These are phyloP conservation scores for Rhyacophila brunnea DNA, from an alignment of 1,140 invertebrate genomes.

Conservation along the genomic window DNA sequence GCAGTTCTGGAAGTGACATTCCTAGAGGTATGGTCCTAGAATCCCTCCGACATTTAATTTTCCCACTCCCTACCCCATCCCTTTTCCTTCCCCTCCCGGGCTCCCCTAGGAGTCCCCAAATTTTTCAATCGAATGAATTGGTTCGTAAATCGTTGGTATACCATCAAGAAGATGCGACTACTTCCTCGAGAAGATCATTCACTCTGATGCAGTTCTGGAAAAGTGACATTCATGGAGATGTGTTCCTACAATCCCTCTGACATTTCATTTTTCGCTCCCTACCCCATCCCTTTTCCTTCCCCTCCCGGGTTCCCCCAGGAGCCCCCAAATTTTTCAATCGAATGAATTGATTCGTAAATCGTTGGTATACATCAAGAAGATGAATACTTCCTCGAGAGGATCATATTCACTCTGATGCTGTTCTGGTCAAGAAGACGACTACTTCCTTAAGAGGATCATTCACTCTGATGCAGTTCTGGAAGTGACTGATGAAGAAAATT, in stretches of 20 bases:
- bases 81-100: constrained; percentile 22
- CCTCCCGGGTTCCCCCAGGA: constrained; percentile 27
- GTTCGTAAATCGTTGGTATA: neutral
- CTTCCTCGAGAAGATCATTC: neutral
- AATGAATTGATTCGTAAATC: constrained; percentile 1
- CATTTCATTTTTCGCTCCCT: neutral
- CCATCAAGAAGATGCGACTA: neutral
- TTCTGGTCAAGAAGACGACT: too few relatives aligned
- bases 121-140: constrained; percentile 16
- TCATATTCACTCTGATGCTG: neutral
- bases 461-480: neutral
- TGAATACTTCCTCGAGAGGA: neutral
- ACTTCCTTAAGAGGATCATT: neutral
- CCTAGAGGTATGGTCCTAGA: constrained; percentile 30
- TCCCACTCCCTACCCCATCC: constrained; percentile 16
- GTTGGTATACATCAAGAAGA: neutral
- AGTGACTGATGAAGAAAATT: too few relatives aligned
- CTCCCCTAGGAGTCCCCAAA: constrained; percentile 29
- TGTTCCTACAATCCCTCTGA: constrained; percentile 22
- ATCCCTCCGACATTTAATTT: neutral
- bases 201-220: neutral
- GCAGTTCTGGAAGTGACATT: too few relatives aligned
- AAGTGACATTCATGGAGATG: constrained; percentile 30
- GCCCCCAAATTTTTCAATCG: constrained; percentile 29
- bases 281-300: constrained; percentile 21